These are phyloP conservation scores for Asbolus verrucosus DNA, from an alignment of 1,140 invertebrate species.

Conservation along the genomic window DNA sequence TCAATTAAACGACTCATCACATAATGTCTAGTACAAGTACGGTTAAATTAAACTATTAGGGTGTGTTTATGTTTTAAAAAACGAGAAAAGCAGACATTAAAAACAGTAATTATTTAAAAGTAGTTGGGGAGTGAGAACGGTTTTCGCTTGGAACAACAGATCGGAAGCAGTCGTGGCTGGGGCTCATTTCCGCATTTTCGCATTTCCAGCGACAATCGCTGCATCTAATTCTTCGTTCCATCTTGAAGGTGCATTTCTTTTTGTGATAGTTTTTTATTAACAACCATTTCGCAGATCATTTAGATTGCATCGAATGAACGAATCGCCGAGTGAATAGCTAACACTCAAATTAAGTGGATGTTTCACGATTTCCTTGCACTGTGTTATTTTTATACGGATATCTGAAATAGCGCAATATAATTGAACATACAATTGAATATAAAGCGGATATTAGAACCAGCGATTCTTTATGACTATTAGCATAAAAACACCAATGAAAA, in stretches of 20 bases:
- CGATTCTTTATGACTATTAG: too few relatives aligned
- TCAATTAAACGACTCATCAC: too few relatives aligned
- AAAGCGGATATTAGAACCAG: too few relatives aligned
- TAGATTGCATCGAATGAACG: constrained; percentile 21
- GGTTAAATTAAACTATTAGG: too few relatives aligned
- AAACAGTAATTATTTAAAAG: constrained; percentile 12
- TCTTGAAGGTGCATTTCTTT: constrained; percentile 8
- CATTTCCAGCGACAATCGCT: neutral
- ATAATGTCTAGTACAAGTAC: too few relatives aligned
- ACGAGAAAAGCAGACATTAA: neutral
- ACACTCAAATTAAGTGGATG: constrained; percentile 1
- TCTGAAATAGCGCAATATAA: neutral
- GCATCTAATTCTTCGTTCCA: constrained; percentile 35
- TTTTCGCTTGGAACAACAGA: constrained; percentile 26
- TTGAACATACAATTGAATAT: too few relatives aligned
- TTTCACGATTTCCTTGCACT: neutral
- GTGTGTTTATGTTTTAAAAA: neutral
- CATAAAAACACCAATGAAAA: too few relatives aligned
- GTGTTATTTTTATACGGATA: too few relatives aligned
- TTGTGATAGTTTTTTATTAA: constrained; percentile 21
- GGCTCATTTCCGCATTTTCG: constrained; percentile 32
- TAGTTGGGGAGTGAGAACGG: constrained; percentile 14
- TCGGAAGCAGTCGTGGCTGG: constrained; percentile 4
- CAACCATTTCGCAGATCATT: constrained; percentile 10
- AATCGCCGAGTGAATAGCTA: constrained; percentile 11